These are phyloP conservation scores for Syrrhaptes paradoxus DNA, from an alignment of 2,113 vertebrate genomes.

Conservation along the genomic window DNA sequence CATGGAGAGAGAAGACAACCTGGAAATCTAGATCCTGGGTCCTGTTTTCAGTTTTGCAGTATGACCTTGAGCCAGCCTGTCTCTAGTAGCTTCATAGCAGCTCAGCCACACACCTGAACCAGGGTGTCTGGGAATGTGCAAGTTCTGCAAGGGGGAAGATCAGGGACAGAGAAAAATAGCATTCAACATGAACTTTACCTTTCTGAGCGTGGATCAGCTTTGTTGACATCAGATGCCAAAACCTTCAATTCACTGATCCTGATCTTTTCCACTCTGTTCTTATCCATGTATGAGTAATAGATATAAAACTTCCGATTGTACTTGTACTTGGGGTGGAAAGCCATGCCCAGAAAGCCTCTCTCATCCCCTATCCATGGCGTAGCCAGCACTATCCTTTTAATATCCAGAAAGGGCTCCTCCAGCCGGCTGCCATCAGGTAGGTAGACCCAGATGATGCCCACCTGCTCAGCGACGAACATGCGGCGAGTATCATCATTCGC, in stretches of 20 bases:
- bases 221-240: conserved; percentile 78
- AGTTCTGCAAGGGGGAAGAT: not conserved
- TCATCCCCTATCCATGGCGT: conserved; percentile 84
- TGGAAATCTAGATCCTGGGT: not conserved
- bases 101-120: not conserved
- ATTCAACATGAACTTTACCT: conserved; percentile 68
- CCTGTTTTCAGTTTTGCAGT: not conserved
- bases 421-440: conserved; percentile 77
- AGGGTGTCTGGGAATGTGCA: not conserved
- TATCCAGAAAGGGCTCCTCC: conserved; percentile 84
- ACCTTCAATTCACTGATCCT: conserved; percentile 84
- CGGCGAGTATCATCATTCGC: conserved; percentile 77
- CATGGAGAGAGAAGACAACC: not conserved
- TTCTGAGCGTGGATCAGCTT: conserved; percentile 81
- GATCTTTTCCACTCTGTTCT: conserved; percentile 77
- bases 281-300: conserved; percentile 80
- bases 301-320: conserved; percentile 84
- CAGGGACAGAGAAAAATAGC: not conserved
- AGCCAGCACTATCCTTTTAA: conserved; percentile 80
- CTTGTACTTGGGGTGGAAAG: conserved; percentile 82
- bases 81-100: not conserved
- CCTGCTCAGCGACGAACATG: conserved; percentile 83
- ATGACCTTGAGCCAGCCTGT: not conserved
- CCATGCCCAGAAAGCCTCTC: conserved; percentile 85
- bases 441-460: conserved; percentile 85